A percentile compares a stretch with the other conserved stretches of the same genome.
These are phyloP conservation scores for Chiridota heheva DNA, from an alignment of 35 echinoderm and acorn worm genomes.

Conservation along the genomic window DNA sequence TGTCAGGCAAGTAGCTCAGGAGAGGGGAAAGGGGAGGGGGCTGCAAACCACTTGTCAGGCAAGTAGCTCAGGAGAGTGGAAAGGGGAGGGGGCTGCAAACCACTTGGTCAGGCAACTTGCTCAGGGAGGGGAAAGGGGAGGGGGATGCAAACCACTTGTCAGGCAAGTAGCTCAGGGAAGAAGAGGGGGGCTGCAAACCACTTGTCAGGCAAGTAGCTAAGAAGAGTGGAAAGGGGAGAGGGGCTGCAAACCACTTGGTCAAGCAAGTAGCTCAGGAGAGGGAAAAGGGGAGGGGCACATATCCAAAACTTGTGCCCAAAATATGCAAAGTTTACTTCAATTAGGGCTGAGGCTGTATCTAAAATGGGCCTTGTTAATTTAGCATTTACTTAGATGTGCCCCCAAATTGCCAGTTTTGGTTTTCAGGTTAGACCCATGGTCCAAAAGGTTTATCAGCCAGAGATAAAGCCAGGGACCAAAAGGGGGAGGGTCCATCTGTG, in stretches of 20 bases:
- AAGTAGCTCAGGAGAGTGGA: neutral
- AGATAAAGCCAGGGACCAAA: no score
- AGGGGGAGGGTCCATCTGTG: no score
- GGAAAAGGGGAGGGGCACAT: neutral
- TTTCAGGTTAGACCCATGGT: no score
- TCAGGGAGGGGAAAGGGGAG: no score
- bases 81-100: conserved; percentile 8
- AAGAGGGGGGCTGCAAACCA: neutral
- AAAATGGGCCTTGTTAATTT: no score
- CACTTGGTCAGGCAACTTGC: no score
- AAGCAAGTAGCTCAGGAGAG: neutral
- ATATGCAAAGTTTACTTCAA: no score
- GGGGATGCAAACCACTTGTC: neutral
- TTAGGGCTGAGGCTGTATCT: no score
- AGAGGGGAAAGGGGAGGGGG: neutral
- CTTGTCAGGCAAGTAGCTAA: neutral
- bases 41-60: neutral
- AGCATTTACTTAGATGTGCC: no score
- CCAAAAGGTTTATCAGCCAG: no score
- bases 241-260: neutral
- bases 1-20: neutral
- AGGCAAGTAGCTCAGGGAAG: neutral
- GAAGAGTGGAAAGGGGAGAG: neutral
- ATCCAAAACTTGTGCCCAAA: no score
- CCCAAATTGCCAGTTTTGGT: no score